phyloP scores from a whole-genome alignment of 2,113 vertebrate genomes.

The Sebastes fasciatus region DNA sequence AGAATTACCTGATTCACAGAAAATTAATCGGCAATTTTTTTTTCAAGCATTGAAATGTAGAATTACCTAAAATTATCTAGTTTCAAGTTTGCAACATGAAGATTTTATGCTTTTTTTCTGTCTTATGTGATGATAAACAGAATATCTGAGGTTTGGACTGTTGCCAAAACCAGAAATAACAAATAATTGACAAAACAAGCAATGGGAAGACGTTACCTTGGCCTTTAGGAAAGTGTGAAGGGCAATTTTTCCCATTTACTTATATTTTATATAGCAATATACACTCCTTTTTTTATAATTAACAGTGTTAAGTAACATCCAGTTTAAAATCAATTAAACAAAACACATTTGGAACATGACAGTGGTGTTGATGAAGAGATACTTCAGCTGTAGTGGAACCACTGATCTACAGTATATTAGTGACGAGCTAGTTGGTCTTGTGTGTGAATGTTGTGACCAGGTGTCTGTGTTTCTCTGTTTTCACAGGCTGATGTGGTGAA shows the following conservation, averaged over 20 bases:
- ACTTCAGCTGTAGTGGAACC: neutral
- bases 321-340: neutral
- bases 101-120: neutral
- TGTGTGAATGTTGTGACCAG: no score
- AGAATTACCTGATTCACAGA: neutral
- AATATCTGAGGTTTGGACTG: neutral
- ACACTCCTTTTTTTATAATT: no score
- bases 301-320: neutral
- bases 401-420: neutral
- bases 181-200: neutral
- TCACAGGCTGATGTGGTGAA: constrained; percentile 87
- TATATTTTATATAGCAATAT: neutral
- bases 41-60: neutral
- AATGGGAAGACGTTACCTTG: neutral
- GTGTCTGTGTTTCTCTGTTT: constrained; percentile 28
- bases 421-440: neutral
- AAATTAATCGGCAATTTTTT: neutral
- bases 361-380: neutral
- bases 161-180: neutral
- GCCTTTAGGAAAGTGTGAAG: neutral
- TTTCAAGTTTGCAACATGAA: neutral
- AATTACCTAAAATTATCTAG: neutral
- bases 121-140: neutral
- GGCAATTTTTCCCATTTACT: neutral
- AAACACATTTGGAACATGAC: neutral